Evolutionary conservation across 2,113 vertebrate genomes (phyloP), one percentile per base, ranked within the genome.

Genomic region (Lagopus leucura): DNA sequence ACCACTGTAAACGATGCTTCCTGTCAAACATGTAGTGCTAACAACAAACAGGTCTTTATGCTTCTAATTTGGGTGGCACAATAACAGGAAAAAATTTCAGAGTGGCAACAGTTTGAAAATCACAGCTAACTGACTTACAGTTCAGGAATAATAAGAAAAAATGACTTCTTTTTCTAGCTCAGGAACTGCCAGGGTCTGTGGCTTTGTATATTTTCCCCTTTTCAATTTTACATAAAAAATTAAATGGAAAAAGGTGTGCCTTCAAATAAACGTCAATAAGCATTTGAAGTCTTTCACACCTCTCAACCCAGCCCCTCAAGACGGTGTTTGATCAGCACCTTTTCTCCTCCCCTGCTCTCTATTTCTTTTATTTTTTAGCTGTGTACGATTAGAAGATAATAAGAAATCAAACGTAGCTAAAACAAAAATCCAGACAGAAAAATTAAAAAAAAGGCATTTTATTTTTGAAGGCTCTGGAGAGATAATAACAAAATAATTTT

Each of bases 241-340:
- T 65, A 82, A 92, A 79, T 4, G 36, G 11, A 67, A 90, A 90
- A 65, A 83, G 76, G 58, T 38, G 6, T 60, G 4, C 7, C 30
- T 91, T 91, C 72, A 77, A 85, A 74, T 67, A 88, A 55, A 77
- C 47, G 14, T 71, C 71, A 60, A 7, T 87, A 58, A 15, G 4
- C 73, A 63, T 82, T 76, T 80, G 30, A 92, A 77, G 21, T 81
- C 61, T 73, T 64, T 52, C 73, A 66, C 7, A 58, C 10, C 21
- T 90, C 55, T 86, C 86, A 52, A 1, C 30, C 28, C 54, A 75
- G 42, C 3, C 3, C 19, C 58, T 88, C 57, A 47, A 60, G n/a
- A 70, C 2, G 25, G 43, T 40, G 66, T 87, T 87, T 76, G 71
- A 85, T 70, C 42, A 65, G 36, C 14, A 69, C 13, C 61, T 90